Evolutionary conservation across 2,888 invertebrate genomes (phyloP).

Genomic region (Phalangium opilio): DNA sequence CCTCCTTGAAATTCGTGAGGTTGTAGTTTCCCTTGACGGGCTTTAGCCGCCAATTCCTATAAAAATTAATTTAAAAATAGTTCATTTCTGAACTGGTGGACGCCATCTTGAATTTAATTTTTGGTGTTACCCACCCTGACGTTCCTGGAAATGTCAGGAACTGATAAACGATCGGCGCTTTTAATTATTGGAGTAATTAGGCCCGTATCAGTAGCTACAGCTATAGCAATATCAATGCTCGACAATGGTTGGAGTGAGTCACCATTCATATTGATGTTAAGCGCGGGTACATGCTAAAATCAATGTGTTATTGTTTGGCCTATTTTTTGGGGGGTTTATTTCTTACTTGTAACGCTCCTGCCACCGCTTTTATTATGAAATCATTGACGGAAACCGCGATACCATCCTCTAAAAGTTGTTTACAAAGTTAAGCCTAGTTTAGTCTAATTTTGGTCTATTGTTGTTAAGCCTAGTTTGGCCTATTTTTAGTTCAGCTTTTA

Average conservation of each 20-base stretch:
- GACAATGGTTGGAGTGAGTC: constrained; percentile 64
- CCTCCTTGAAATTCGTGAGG: constrained; percentile 61
- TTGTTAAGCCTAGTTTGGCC: too few species aligned
- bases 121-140: background rate
- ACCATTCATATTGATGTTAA: constrained; percentile 30
- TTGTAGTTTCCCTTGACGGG: constrained; percentile 41
- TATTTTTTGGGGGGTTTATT: too few species aligned
- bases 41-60: constrained; percentile 37
- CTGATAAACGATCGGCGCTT: constrained; percentile 20
- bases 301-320: background rate
- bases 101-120: background rate
- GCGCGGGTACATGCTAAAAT: constrained; percentile 30
- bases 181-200: constrained; percentile 92
- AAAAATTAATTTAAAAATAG: constrained; percentile 35
- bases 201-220: constrained; percentile 86
- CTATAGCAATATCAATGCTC: constrained; percentile 87
- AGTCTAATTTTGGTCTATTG: too few species aligned
- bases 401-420: constrained; percentile 27
- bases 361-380: constrained; percentile 47
- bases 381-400: constrained; percentile 48
- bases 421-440: too few species aligned
- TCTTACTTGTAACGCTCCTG: constrained; percentile 39
- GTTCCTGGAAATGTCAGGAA: constrained; percentile 14
- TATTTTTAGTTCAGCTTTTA: constrained; percentile 81
- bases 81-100: background rate